Conservation (phyloP, 2,797 vertebrate genomes). For the Nannoperca australis region DNA sequence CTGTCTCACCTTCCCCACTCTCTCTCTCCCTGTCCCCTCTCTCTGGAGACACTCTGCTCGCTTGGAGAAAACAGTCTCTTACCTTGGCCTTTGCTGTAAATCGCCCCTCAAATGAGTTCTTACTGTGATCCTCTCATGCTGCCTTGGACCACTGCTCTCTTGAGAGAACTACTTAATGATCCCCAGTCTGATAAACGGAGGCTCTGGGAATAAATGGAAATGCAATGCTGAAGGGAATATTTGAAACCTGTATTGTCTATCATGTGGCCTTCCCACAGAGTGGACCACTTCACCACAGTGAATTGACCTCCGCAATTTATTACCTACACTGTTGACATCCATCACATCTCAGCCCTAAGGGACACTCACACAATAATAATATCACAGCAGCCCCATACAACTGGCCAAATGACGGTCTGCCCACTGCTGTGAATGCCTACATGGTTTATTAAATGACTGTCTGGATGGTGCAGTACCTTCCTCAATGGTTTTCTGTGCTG, state of each 20-base stretch:
- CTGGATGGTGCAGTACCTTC: slow-evolving; percentile 17
- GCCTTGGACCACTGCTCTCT: slow-evolving; percentile 59
- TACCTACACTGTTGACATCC: slow-evolving; percentile 60
- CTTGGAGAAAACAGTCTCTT: slow-evolving; percentile 62
- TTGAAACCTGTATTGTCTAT: slow-evolving; percentile 61
- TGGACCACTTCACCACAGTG: slow-evolving; percentile 67
- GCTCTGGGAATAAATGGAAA: slow-evolving; percentile 52
- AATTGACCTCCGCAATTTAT: slow-evolving; percentile 79
- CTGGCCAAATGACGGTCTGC: slow-evolving; percentile 33
- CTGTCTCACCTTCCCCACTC: slow-evolving; percentile 31
- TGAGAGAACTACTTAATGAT: slow-evolving; percentile 73
- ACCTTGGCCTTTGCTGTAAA: slow-evolving; percentile 67
- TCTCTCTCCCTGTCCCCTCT: slow-evolving; percentile 7
- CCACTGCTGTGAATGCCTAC: slow-evolving; percentile 18
- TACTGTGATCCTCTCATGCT: slow-evolving; percentile 40
- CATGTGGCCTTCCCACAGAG: slow-evolving; percentile 62
- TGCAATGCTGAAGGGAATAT: slow-evolving; percentile 57
- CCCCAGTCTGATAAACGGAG: slow-evolving; percentile 60
- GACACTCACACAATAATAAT: slow-evolving; percentile 63
- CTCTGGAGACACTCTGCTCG: slow-evolving; percentile 42
- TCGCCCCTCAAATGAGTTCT: slow-evolving; percentile 68
- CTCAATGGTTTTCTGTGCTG: slow-evolving; percentile 24
- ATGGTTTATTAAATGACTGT: slow-evolving; percentile 57
- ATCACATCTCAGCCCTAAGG: slow-evolving; percentile 63
- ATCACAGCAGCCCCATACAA: slow-evolving; percentile 36